Evolutionary conservation across 2,113 vertebrate species (phyloP).

Genomic region (Pogona vitticeps): DNA sequence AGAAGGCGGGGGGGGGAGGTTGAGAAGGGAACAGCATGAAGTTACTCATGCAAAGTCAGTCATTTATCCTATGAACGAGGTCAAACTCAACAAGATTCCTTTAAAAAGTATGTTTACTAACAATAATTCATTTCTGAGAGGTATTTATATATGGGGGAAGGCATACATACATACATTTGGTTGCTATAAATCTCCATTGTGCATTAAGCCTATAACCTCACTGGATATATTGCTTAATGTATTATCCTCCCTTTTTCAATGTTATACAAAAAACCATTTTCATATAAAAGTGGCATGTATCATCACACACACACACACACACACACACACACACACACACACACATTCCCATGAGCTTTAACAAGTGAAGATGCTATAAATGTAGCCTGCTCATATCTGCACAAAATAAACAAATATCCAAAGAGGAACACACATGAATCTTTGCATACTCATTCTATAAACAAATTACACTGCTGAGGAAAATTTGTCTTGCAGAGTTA

Average conservation of each 20-base stretch:
- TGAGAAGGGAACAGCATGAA: neutral
- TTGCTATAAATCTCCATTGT: neutral
- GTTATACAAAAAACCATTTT: slow-evolving; percentile 56
- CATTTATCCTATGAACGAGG: neutral
- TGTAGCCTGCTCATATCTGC: neutral
- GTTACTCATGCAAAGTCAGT: rapidly evolving
- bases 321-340: neutral
- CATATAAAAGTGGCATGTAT: no score
- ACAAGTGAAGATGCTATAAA: neutral
- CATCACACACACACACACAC: no score
- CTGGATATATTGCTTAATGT: neutral
- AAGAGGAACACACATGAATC: neutral
- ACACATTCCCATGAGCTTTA: neutral
- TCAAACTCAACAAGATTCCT: neutral
- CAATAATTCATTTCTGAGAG: neutral
- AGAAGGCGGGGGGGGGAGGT: neutral
- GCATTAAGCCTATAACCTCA: neutral
- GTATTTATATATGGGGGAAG: neutral
- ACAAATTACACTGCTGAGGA: neutral
- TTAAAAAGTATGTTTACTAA: neutral
- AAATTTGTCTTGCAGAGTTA: neutral
- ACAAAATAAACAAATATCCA: neutral
- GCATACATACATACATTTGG: neutral
- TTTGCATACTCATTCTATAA: neutral
- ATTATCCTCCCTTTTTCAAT: slow-evolving; percentile 18